A percentile compares a stretch with the other conserved stretches of the same genome.
These are phyloP conservation scores for Listronotus oregonensis DNA, from an alignment of 1,140 invertebrate genomes.

Conservation along the genomic window DNA sequence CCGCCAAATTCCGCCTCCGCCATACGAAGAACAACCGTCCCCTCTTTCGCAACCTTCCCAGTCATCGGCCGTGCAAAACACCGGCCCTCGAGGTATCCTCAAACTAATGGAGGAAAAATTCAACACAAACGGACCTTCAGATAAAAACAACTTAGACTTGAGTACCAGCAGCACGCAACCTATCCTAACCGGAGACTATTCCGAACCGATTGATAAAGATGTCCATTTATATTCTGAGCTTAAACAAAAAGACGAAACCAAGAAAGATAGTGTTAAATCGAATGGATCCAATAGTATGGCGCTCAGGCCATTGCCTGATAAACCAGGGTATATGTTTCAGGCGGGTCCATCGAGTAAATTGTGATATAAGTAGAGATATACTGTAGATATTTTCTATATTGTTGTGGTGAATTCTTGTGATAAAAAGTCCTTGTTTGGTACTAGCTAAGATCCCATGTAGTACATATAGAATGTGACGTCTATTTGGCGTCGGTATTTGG, in stretches of 20 bases:
- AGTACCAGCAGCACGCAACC: constrained; percentile 55
- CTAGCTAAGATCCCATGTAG: too few relatives aligned
- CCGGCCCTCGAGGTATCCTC: constrained; percentile 46
- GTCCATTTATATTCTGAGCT: constrained; percentile 76
- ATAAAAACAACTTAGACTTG: constrained; percentile 46
- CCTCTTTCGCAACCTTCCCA: constrained; percentile 54
- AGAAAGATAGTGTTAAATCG: constrained; percentile 57
- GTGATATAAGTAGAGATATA: constrained; percentile 9
- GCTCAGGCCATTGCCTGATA: constrained; percentile 70
- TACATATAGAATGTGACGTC: too few relatives aligned
- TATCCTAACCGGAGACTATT: constrained; percentile 69
- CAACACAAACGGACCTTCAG: constrained; percentile 56
- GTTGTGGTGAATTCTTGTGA: too few relatives aligned
- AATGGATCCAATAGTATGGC: constrained; percentile 61
- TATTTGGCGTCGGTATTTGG: too few relatives aligned
- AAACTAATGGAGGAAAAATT: constrained; percentile 55
- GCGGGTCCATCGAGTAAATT: constrained; percentile 44
- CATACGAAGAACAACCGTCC: constrained; percentile 51
- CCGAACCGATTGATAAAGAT: constrained; percentile 70
- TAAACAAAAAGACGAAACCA: constrained; percentile 56
- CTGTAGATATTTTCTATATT: too few relatives aligned
- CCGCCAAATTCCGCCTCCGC: constrained; percentile 55
- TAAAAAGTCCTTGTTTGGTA: too few relatives aligned
- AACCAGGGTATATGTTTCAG: constrained; percentile 57
- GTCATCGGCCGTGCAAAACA: constrained; percentile 40